A percentile compares a stretch with the other conserved stretches of the same genome.
These are phyloP conservation scores for Danio tinwini DNA, from an alignment of 2,797 vertebrate genomes.

Conservation along the genomic window DNA sequence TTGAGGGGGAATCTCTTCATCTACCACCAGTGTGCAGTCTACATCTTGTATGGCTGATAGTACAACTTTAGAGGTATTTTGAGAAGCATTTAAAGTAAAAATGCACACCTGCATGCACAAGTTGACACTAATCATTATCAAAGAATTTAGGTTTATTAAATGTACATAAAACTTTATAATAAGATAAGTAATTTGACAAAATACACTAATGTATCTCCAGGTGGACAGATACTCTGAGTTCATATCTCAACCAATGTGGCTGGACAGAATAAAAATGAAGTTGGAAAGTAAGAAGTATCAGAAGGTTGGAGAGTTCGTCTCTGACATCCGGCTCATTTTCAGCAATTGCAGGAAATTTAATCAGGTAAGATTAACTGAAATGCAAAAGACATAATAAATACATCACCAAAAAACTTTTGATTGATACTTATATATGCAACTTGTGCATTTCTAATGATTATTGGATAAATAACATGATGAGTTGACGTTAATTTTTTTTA, in stretches of 20 bases:
- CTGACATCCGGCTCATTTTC: slow-evolving; percentile 60
- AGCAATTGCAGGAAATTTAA: slow-evolving; percentile 57
- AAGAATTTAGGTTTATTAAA: neutral
- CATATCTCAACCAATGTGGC: slow-evolving; percentile 59
- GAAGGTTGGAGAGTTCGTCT: neutral
- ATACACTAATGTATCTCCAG: slow-evolving; percentile 36
- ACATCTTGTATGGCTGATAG: too few species aligned
- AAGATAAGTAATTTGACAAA: neutral
- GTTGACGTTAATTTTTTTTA: slow-evolving; percentile 38
- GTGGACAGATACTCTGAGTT: slow-evolving; percentile 26
- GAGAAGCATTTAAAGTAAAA: too few species aligned
- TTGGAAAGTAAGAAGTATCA: slow-evolving; percentile 45
- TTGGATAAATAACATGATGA: neutral
- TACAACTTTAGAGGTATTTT: too few species aligned
- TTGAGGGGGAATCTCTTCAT: too few species aligned
- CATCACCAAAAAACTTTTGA: neutral
- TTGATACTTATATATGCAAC: neutral
- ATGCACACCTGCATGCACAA: too few species aligned
- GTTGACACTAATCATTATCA: too few species aligned
- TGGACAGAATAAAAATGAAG: slow-evolving; percentile 56
- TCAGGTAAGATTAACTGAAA: slow-evolving; percentile 43
- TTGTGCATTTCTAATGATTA: neutral
- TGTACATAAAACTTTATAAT: neutral
- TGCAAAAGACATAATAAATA: neutral
- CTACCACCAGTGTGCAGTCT: too few species aligned